Evolutionary conservation across 2,888 invertebrate species (phyloP).

Genomic region (Parasteatoda lunata): DNA sequence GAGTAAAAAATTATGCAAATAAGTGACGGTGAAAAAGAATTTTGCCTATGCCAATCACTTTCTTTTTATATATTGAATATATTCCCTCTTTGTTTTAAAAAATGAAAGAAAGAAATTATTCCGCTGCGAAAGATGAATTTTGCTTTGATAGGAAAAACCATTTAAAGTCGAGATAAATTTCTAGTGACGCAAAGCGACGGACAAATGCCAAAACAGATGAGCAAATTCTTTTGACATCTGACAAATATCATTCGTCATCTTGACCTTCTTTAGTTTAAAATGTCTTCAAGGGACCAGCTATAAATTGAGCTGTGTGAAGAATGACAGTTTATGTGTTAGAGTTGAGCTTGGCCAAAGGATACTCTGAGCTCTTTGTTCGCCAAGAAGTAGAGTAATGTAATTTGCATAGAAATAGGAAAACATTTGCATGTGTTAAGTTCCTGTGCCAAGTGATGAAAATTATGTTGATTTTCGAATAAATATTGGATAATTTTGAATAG

Average conservation of each 20-base stretch:
- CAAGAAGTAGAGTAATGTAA: no score
- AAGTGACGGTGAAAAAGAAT: slow-evolving; percentile 10
- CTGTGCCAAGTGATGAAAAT: no score
- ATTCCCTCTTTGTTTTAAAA: neutral
- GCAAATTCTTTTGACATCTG: slow-evolving; percentile 36
- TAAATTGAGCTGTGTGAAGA: slow-evolving; percentile 6
- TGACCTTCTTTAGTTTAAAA: slow-evolving; percentile 24
- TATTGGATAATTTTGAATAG: no score
- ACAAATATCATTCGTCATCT: slow-evolving; percentile 51
- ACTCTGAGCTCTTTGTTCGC: no score
- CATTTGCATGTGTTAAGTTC: no score
- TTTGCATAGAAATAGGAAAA: no score
- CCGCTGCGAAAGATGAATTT: slow-evolving; percentile 38
- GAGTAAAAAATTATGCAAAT: slow-evolving; percentile 45
- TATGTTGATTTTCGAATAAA: no score
- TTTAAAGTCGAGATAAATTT: slow-evolving; percentile 50
- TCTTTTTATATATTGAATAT: slow-evolving; percentile 30
- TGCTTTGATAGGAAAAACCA: slow-evolving; percentile 46
- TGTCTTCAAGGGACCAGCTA: slow-evolving; percentile 9
- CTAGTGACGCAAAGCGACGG: slow-evolving; percentile 53
- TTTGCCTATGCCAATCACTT: slow-evolving; percentile 17
- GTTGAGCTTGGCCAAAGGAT: no score
- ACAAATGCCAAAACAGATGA: slow-evolving; percentile 66
- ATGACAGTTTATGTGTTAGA: neutral
- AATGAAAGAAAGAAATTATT: neutral